These are phyloP conservation scores for Bovichtus variegatus DNA, from an alignment of 2,797 vertebrate genomes.

Conservation along the genomic window DNA sequence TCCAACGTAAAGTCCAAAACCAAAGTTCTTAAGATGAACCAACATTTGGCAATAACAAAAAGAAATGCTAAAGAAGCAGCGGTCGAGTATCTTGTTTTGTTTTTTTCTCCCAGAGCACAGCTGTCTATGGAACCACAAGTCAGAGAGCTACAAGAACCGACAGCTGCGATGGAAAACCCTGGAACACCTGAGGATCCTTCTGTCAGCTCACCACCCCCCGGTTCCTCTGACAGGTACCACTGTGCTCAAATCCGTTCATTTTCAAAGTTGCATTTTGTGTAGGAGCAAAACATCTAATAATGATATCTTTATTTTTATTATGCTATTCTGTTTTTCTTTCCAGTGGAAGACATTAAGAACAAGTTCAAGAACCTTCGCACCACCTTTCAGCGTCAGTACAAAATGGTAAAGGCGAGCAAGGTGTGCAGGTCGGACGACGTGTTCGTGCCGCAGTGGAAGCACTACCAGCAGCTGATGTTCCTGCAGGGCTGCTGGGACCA, in stretches of 20 bases:
- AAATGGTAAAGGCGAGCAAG: constrained; percentile 59
- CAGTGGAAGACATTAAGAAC: constrained; percentile 76
- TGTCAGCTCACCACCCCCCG: constrained; percentile 61
- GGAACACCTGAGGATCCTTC: constrained; percentile 63
- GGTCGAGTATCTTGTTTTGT: not conserved
- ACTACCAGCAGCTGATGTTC: constrained; percentile 76
- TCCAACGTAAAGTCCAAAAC: too few relatives aligned
- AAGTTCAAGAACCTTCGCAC: constrained; percentile 79
- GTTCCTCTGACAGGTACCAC: constrained; percentile 60
- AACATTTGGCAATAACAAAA: not conserved
- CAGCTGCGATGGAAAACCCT: constrained; percentile 70
- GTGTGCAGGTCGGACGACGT: constrained; percentile 22
- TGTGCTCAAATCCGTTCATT: accelerated
- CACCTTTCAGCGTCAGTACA: constrained; percentile 75
- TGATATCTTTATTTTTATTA: too few relatives aligned
- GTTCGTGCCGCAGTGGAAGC: constrained; percentile 72
- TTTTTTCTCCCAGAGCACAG: constrained; percentile 58
- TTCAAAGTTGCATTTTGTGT: not conserved
- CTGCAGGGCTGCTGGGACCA: constrained; percentile 66
- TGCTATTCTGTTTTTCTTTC: not conserved
- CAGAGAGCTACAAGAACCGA: constrained; percentile 69
- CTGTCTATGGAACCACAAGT: constrained; percentile 76
- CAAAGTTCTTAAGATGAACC: too few relatives aligned
- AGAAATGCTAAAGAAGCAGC: not conserved
- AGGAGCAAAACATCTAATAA: too few relatives aligned